Conservation (phyloP, 1,140 invertebrate species). For the Leptoteleia sp. region DNA sequence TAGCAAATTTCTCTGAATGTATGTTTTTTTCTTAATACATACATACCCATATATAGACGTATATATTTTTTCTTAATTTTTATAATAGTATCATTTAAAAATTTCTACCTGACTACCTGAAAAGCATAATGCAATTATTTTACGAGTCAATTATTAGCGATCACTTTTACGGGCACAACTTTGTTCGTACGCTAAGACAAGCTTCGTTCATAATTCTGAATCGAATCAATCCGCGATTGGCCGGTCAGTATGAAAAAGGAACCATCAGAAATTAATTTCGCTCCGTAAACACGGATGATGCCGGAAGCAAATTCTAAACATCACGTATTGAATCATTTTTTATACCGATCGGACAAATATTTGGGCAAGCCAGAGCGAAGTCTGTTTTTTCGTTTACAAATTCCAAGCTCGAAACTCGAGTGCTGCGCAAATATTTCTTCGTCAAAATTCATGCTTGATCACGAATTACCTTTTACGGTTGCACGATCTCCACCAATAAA, state of each 20-base stretch:
- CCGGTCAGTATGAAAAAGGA: conserved; percentile 13
- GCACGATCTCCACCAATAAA: no score
- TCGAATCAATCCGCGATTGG: conserved; percentile 2
- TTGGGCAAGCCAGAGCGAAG: conserved; percentile 11
- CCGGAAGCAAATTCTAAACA: conserved; percentile 32
- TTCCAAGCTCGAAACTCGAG: conserved; percentile 5
- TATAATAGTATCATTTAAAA: no score
- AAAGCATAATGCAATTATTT: no score
- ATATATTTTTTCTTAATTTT: no score
- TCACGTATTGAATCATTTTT: conserved; percentile 26
- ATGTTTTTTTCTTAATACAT: no score
- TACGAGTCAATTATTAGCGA: no score
- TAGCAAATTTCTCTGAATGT: no score
- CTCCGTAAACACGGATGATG: conserved; percentile 15
- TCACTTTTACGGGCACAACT: no score
- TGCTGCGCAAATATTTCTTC: conserved; percentile 30
- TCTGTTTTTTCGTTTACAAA: conserved; percentile 26
- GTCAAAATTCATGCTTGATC: conserved; percentile 27
- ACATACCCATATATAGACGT: no score
- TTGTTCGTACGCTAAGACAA: no score
- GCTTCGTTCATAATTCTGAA: neutral
- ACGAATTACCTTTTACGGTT: conserved; percentile 14
- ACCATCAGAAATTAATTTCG: conserved; percentile 37
- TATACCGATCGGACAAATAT: conserved; percentile 22
- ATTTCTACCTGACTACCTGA: no score